phyloP scores from a whole-genome alignment of 2,888 invertebrate genomes.

The Epistrophe grossulariae region DNA sequence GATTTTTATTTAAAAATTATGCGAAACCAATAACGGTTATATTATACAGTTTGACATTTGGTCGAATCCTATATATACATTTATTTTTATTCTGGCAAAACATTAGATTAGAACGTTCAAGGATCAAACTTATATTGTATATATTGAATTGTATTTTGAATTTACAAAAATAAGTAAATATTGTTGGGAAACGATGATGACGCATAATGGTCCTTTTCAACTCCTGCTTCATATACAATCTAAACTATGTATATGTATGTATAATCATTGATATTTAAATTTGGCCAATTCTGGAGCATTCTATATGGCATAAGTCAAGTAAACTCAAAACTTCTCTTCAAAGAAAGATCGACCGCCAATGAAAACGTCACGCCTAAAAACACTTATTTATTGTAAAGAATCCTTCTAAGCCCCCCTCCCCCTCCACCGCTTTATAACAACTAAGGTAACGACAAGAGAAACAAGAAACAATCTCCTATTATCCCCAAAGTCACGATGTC shows the following conservation, averaged over 20 bases:
- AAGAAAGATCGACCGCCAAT: slow-evolving; percentile 45
- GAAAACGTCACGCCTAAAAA: slow-evolving; percentile 51
- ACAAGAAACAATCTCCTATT: slow-evolving; percentile 70
- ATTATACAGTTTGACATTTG: slow-evolving; percentile 58
- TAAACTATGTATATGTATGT: slow-evolving; percentile 11
- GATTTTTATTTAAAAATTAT: slow-evolving; percentile 75
- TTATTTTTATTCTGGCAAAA: not conserved
- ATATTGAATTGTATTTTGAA: slow-evolving; percentile 60
- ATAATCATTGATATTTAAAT: slow-evolving; percentile 68
- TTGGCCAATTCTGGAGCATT: slow-evolving; percentile 60
- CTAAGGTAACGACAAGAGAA: slow-evolving; percentile 58
- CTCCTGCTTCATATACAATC: not conserved
- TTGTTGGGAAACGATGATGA: not conserved
- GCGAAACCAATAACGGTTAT: slow-evolving; percentile 62
- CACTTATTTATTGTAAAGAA: slow-evolving; percentile 58
- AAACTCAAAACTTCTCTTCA: slow-evolving; percentile 47
- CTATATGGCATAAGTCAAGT: no score
- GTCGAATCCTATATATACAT: slow-evolving; percentile 16
- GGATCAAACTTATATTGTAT: slow-evolving; percentile 26
- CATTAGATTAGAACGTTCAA: slow-evolving; percentile 32
- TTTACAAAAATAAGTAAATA: slow-evolving; percentile 25
- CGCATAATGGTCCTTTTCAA: slow-evolving; percentile 19
- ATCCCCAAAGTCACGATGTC: slow-evolving; percentile 65
- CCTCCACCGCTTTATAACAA: not conserved
- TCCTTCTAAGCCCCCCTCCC: not conserved